Base-by-base conservation (phyloP, 2,113 vertebrate genomes). In the Gopherus evgoodei region DNA sequence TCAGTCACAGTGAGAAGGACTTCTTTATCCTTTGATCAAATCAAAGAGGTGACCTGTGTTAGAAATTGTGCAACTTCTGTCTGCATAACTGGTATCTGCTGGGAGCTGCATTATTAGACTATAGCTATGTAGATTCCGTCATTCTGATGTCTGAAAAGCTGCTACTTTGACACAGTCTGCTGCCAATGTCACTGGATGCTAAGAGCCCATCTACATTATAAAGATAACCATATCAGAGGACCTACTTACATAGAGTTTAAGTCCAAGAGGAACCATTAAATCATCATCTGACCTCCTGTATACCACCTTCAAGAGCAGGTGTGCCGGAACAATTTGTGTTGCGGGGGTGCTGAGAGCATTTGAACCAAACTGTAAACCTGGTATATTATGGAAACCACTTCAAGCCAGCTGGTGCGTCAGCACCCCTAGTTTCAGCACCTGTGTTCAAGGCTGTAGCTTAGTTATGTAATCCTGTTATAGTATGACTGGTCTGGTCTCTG, bases 141-240 rank as follows among this genome's bases (percentile, higher is more conserved):
- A 72, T 72, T 69, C 35, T 19, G 17, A 19, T 69, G 16, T 69
- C 35, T n/a, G 65, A 69, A 69, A 69, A 69, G 31, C 35, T 76
- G 22, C 10, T 44, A 44, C 72, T 24, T 44, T 25, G 72, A 44
- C 22, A 76, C 9, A 42, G 38, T 76, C 42, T 76, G 42, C 42
- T 75, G 69, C n/a, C 6, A 0, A 3, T 3, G 7, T 31, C 24
- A 1, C 11, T 78, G 49, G 31, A 0, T 21, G 25, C 57, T 52
- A 5, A 19, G 42, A 38, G 42, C 38, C 82, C 21, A 21, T 44
- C 1, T 29, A 17, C 0, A 1, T 83, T 65, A 11, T 81, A 79
- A 42, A 80, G 19, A 56, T 49, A 21, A 80, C 69, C 22, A 50
- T 47, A 1, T 65, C 72, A 42, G 72, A 38, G 72, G 9, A 42